Percentiles rank a stretch among this genome's conserved stretches.
Evolutionary conservation across 2,797 vertebrate species (phyloP).

Genomic region (Lutjanus campechanus): DNA sequence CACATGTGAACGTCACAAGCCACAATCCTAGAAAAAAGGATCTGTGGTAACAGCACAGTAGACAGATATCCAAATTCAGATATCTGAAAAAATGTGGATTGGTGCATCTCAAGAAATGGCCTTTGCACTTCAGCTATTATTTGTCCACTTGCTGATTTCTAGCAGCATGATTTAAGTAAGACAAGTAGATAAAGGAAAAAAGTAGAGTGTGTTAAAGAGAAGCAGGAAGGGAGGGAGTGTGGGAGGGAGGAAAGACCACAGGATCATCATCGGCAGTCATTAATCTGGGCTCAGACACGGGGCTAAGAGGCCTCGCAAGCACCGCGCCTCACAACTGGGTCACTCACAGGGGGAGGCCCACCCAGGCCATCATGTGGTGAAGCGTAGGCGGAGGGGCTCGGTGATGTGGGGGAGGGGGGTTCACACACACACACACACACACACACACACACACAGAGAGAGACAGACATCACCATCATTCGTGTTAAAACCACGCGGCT

Average conservation of each 20-base stretch:
- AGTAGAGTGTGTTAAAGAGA: constrained; percentile 42
- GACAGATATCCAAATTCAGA: too few species aligned
- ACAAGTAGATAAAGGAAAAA: constrained; percentile 42
- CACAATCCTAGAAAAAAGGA: too few species aligned
- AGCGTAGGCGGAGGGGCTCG: constrained; percentile 71
- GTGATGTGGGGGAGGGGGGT: constrained; percentile 63
- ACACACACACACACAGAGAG: constrained; percentile 56
- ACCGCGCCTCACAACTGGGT: constrained; percentile 85
- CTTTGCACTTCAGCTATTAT: constrained; percentile 6
- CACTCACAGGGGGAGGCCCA: constrained; percentile 84
- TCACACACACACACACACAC: constrained; percentile 58
- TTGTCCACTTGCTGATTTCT: constrained; percentile 31
- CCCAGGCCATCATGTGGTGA: constrained; percentile 85
- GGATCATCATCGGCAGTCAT: constrained; percentile 86
- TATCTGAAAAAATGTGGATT: too few species aligned
- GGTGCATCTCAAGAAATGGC: neutral
- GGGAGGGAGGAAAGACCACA: constrained; percentile 72
- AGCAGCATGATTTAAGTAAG: constrained; percentile 22
- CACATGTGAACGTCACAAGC: too few species aligned
- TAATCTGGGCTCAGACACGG: constrained; percentile 89
- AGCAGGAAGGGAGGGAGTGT: constrained; percentile 52
- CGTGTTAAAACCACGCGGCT: constrained; percentile 67
- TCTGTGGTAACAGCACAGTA: too few species aligned
- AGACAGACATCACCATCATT: constrained; percentile 77
- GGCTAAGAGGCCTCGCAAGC: constrained; percentile 84